Evolutionary conservation across 1,140 invertebrate species (phyloP).

Genomic region (Araneus ventricosus): DNA sequence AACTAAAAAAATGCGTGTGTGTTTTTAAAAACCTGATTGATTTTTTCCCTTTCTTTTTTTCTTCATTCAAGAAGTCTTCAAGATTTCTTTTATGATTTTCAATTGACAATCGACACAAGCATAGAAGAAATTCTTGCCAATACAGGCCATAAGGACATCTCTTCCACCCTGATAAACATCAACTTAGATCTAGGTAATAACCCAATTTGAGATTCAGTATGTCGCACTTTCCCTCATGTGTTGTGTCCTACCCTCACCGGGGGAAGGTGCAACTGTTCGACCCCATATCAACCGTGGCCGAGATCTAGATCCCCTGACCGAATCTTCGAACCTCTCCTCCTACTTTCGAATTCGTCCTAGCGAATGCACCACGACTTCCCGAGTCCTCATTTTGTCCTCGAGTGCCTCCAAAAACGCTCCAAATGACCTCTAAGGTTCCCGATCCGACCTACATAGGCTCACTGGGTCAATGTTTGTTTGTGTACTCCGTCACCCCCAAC

Average conservation of each 20-base stretch:
- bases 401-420: neutral
- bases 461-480: neutral
- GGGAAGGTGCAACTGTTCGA: neutral
- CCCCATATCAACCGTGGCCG: constrained; percentile 37
- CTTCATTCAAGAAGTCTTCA: too few relatives aligned
- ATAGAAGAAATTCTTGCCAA: too few relatives aligned
- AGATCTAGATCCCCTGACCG: constrained; percentile 43
- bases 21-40: too few relatives aligned
- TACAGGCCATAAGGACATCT: constrained; percentile 6
- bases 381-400: too few relatives aligned
- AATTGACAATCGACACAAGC: too few relatives aligned
- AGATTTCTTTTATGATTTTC: too few relatives aligned
- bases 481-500: neutral
- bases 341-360: constrained; percentile 7
- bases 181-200: neutral
- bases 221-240: neutral
- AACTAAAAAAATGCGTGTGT: too few relatives aligned
- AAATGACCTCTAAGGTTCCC: neutral
- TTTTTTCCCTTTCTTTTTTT: too few relatives aligned
- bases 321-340: neutral
- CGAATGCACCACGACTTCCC: neutral
- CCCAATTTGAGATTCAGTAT: constrained; percentile 3
- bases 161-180: constrained; percentile 15
- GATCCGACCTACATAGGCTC: neutral
- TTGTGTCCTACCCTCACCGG: neutral